phyloP scores from a whole-genome alignment of 2,113 vertebrate species.

The Electrona antarctica region DNA sequence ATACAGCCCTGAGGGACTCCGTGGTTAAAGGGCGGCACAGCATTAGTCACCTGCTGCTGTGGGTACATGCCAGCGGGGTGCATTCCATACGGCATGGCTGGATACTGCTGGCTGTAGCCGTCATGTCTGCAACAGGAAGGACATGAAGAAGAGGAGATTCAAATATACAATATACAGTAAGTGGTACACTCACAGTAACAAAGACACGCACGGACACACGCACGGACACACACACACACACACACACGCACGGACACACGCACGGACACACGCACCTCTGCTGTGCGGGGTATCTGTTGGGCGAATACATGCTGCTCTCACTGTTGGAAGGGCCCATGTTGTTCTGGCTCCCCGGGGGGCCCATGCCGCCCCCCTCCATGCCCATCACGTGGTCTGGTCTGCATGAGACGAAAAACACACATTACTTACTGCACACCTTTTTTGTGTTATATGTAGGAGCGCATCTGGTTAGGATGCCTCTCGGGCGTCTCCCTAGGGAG shows the following conservation, averaged over 20 bases:
- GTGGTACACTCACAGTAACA: background rate
- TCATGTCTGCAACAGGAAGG: constrained; percentile 83
- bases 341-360: constrained; percentile 78
- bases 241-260: background rate
- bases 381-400: constrained; percentile 84
- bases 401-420: constrained; percentile 44
- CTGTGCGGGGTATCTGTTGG: constrained; percentile 78
- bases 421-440: no score
- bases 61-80: constrained; percentile 95
- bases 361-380: constrained; percentile 79
- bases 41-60: constrained; percentile 90
- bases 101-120: constrained; percentile 92
- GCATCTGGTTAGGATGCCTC: no score
- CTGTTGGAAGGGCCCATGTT: constrained; percentile 81
- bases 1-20: background rate
- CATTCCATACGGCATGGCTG: constrained; percentile 88
- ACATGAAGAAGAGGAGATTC: constrained; percentile 4
- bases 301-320: constrained; percentile 81
- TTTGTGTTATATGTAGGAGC: no score
- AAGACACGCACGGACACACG: background rate
- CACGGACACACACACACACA: background rate
- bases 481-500: no score
- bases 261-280: constrained; percentile 72
- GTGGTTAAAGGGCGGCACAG: background rate
- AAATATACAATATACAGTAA: background rate